A percentile compares a stretch with the other conserved stretches of the same genome.
These are phyloP conservation scores for Drosophila bocqueti DNA, from an alignment of 1,140 invertebrate genomes.

Conservation along the genomic window DNA sequence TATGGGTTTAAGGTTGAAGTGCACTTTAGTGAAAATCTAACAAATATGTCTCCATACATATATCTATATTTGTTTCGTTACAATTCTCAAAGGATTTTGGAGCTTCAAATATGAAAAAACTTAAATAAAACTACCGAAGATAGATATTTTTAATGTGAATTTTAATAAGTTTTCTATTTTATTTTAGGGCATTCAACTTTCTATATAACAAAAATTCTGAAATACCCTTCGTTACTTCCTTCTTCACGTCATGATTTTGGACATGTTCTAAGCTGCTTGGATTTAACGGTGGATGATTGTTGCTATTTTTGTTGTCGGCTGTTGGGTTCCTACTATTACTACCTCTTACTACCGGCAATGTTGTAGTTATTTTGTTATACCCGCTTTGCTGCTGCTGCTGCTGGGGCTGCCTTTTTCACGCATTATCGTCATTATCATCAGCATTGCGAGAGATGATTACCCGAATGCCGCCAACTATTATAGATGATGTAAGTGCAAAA, in stretches of 20 bases:
- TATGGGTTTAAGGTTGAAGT: background rate
- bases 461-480: slow-evolving; percentile 51
- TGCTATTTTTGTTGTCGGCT: slow-evolving; percentile 28
- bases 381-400: background rate
- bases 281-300: slow-evolving; percentile 63
- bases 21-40: background rate
- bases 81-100: background rate
- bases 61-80: too few relatives aligned
- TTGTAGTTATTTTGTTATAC: slow-evolving; percentile 11
- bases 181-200: background rate
- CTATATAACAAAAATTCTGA: background rate
- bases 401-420: slow-evolving; percentile 55
- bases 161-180: too few relatives aligned
- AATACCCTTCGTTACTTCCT: background rate
- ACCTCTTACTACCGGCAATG: slow-evolving; percentile 15
- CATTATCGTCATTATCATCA: slow-evolving; percentile 58
- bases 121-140: too few relatives aligned
- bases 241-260: slow-evolving; percentile 26
- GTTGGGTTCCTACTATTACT: slow-evolving; percentile 12
- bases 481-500: slow-evolving; percentile 67
- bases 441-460: slow-evolving; percentile 39
- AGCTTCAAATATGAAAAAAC: background rate
- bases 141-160: too few relatives aligned
- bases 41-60: too few relatives aligned
- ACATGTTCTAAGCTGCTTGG: slow-evolving; percentile 32